Conservation (phyloP, 37 sponge, comb jelly and placozoan species). For the Haliclona indistincta region DNA sequence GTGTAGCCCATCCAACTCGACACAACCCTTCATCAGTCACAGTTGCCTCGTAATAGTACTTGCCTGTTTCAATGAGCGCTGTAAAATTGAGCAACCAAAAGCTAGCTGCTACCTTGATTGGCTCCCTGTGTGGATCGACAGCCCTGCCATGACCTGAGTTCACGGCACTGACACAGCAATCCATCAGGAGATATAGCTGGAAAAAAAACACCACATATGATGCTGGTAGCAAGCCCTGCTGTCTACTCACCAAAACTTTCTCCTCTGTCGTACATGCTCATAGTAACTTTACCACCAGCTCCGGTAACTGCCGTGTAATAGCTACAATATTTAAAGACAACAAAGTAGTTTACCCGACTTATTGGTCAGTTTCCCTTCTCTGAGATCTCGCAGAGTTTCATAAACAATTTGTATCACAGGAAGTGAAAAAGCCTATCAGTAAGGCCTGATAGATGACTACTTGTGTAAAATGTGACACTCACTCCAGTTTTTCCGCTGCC, state of each 20-base stretch:
- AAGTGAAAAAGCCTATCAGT: constrained; percentile 83
- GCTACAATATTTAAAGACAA: neutral
- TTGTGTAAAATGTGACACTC: neutral
- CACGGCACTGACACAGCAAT: constrained; percentile 87
- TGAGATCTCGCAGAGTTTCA: constrained; percentile 71
- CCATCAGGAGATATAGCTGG: constrained; percentile 89
- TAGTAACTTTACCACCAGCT: constrained; percentile 12
- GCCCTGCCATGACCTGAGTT: constrained; percentile 82
- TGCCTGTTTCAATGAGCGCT: too few species aligned
- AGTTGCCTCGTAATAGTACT: constrained; percentile 87
- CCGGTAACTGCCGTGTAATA: neutral
- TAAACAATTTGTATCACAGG: constrained; percentile 92
- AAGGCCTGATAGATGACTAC: neutral
- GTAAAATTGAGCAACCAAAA: too few species aligned
- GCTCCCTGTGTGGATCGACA: constrained; percentile 75
- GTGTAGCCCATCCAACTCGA: constrained; percentile 90
- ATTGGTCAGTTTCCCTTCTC: neutral
- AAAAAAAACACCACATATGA: constrained; percentile 2
- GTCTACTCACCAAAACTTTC: constrained; percentile 59
- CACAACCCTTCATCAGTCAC: constrained; percentile 98
- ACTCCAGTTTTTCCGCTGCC: constrained; percentile 96
- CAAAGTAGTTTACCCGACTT: neutral
- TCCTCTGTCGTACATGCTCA: constrained; percentile 76
- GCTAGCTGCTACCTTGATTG: constrained; percentile 18
- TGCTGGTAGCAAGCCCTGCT: neutral